phyloP scores from a whole-genome alignment of 2,113 vertebrate species.

The Oceanodroma tethys region DNA sequence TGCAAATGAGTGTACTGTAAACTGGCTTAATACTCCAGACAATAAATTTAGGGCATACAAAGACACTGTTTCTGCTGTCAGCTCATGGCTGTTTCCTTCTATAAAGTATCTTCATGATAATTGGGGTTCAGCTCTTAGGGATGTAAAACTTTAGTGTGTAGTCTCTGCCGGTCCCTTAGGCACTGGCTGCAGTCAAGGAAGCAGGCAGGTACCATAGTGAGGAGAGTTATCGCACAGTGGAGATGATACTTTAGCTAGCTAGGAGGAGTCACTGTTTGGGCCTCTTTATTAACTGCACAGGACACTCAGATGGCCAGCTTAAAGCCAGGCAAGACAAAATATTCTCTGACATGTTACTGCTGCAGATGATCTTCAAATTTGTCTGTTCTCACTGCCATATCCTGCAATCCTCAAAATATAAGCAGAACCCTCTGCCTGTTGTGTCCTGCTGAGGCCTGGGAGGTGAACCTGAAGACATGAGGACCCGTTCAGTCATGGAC shows the following conservation, averaged over 20 bases:
- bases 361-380: neutral
- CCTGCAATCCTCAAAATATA: neutral
- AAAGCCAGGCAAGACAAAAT: neutral
- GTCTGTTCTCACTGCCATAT: neutral
- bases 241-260: neutral
- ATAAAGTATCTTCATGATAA: neutral
- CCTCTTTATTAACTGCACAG: neutral
- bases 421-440: neutral
- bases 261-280: neutral
- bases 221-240: neutral
- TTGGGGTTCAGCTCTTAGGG: neutral
- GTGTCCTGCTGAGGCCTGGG: neutral
- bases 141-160: neutral
- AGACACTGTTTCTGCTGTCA: neutral
- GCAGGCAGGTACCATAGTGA: rapidly evolving
- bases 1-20: neutral
- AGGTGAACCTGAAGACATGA: neutral
- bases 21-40: neutral
- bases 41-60: neutral
- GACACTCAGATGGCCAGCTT: neutral
- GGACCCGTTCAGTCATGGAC: neutral
- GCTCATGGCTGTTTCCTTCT: neutral
- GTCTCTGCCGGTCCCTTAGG: neutral
- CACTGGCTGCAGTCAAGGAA: neutral
- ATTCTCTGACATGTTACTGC: neutral